Conservation (phyloP, 1,140 invertebrate species). For the Muscidifurax raptorellus region DNA sequence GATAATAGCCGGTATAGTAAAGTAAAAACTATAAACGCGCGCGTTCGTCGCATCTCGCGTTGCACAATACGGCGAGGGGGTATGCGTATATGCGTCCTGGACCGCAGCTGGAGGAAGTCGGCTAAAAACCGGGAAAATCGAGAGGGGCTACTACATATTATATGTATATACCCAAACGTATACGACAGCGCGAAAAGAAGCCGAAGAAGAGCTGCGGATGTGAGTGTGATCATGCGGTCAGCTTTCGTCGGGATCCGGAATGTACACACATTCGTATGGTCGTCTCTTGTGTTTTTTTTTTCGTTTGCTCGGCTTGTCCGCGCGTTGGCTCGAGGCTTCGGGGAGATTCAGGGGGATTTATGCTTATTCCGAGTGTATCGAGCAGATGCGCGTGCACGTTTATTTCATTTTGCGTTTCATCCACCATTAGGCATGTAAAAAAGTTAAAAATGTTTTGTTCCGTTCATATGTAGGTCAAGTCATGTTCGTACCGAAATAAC, state of each 20-base stretch:
- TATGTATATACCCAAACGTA: neutral
- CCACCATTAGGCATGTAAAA: no score
- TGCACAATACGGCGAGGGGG: neutral
- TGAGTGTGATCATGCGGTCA: neutral
- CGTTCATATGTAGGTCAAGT: no score
- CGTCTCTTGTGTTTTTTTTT: neutral
- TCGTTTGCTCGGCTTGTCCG: neutral
- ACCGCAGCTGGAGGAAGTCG: neutral
- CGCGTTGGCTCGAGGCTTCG: neutral
- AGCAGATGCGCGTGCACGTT: neutral
- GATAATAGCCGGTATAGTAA: no score
- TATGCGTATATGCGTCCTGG: neutral
- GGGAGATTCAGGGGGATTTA: neutral
- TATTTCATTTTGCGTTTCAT: no score
- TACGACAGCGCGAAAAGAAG: neutral
- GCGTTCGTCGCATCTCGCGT: neutral
- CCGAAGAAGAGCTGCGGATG: neutral
- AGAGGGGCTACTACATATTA: neutral
- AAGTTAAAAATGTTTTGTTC: no score
- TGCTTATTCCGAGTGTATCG: neutral
- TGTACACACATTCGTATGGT: neutral
- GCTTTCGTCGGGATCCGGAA: neutral
- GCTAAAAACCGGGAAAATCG: neutral
- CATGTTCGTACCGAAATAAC: neutral
- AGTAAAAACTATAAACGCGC: neutral